Conservation (phyloP, 2,113 vertebrate genomes). For the Istiophorus platypterus region DNA sequence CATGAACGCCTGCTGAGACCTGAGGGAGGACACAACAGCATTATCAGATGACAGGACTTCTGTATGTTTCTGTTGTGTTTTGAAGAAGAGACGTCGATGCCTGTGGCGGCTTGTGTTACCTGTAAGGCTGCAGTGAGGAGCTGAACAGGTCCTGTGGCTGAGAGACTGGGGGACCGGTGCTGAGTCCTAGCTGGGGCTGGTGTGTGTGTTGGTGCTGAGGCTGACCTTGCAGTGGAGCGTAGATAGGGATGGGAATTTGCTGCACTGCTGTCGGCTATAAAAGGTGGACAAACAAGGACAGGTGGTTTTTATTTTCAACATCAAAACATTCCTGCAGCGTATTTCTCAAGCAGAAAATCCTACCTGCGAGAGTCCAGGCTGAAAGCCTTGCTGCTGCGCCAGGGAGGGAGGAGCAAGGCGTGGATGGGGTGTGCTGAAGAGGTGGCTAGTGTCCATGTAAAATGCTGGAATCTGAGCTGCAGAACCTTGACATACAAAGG, state of each 20-base stretch:
- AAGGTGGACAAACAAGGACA: background rate
- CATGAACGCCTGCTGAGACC: conserved; percentile 98
- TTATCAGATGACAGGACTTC: background rate
- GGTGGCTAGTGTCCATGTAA: conserved; percentile 99
- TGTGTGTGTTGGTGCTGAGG: conserved; percentile 88
- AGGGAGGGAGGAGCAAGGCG: conserved; percentile 93
- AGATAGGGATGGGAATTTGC: conserved; percentile 98
- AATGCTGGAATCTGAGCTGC: conserved; percentile 96
- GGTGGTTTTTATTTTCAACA: background rate
- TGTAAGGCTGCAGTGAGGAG: conserved; percentile 94
- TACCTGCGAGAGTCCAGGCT: conserved; percentile 98
- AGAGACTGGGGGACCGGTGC: conserved; percentile 92
- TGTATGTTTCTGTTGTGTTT: background rate
- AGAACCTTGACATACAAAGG: conserved; percentile 73
- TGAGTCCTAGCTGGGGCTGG: conserved; percentile 92
- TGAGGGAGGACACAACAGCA: conserved; percentile 58
- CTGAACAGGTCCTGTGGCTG: conserved; percentile 97
- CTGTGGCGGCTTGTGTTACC: conserved; percentile 78
- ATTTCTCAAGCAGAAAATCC: background rate
- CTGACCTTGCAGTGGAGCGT: conserved; percentile 95
- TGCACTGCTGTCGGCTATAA: conserved; percentile 92
- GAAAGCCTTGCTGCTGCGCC: conserved; percentile 96
- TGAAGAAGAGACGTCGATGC: background rate
- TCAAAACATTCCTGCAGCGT: background rate
- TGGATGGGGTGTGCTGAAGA: conserved; percentile 94